Conservation (phyloP, 1,140 invertebrate genomes). For the Portunus trituberculatus region DNA sequence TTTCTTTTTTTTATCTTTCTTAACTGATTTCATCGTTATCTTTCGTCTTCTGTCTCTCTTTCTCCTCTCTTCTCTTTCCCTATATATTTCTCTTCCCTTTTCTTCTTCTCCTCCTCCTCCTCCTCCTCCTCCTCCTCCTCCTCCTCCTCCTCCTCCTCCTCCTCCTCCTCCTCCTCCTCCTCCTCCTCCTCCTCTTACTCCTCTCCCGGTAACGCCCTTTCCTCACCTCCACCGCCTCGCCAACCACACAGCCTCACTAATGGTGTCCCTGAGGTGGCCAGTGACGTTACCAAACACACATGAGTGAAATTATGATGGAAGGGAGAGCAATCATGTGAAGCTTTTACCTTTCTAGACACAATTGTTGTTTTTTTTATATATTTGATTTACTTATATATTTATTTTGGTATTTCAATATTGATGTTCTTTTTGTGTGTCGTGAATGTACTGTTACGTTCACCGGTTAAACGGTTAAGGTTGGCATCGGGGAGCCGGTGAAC, state of each 20-base stretch:
- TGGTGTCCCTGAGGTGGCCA: slow-evolving; percentile 9
- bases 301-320: background rate
- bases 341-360: too few species aligned
- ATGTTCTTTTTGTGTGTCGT: too few species aligned
- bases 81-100: background rate
- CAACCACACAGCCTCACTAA: background rate
- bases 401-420: too few species aligned
- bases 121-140: background rate
- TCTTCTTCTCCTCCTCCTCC: background rate
- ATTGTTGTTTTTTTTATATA: too few species aligned
- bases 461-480: too few species aligned
- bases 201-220: background rate
- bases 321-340: background rate
- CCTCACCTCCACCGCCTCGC: background rate
- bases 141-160: background rate
- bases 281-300: background rate
- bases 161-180: background rate
- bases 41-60: background rate
- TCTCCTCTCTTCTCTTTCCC: background rate
- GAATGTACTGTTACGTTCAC: too few species aligned
- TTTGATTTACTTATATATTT: too few species aligned
- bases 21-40: background rate
- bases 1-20: too few species aligned
- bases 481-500: too few species aligned
- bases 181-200: background rate